These are phyloP conservation scores for Vanessa cardui DNA, from an alignment of 2,888 invertebrate species.

Conservation along the genomic window DNA sequence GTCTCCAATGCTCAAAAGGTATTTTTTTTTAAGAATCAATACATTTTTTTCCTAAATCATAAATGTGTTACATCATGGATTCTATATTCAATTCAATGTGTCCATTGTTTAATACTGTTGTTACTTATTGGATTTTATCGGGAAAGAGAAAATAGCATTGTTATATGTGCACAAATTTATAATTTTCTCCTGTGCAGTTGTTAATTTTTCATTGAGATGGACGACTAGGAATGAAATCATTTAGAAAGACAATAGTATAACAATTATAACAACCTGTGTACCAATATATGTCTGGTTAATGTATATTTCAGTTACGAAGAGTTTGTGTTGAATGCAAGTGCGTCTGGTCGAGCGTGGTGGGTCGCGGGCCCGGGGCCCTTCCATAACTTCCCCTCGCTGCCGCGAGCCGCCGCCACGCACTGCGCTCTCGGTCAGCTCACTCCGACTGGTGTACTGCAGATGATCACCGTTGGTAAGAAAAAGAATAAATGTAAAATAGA, in stretches of 20 bases:
- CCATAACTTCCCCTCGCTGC: conserved; percentile 91
- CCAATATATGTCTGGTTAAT: too few species aligned
- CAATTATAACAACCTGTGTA: too few species aligned
- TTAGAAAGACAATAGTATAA: too few species aligned
- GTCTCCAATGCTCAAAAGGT: conserved; percentile 54
- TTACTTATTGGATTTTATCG: neutral
- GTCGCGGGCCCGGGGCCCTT: conserved; percentile 90
- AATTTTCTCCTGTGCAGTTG: too few species aligned
- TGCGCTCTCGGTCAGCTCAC: conserved; percentile 95
- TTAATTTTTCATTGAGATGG: too few species aligned
- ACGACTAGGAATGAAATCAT: too few species aligned
- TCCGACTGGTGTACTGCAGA: conserved; percentile 90
- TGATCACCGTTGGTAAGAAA: conserved; percentile 88
- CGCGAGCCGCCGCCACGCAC: conserved; percentile 79
- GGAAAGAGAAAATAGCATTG: too few species aligned
- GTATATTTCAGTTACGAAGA: conserved; percentile 69
- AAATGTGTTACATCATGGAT: too few species aligned
- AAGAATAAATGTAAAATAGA: too few species aligned
- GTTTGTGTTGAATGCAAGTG: conserved; percentile 82
- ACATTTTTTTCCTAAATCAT: too few species aligned
- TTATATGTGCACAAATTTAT: too few species aligned
- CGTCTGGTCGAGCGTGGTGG: conserved; percentile 86
- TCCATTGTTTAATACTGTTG: neutral
- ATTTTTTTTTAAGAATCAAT: neutral
- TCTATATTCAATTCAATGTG: too few species aligned